Conservation (phyloP, 1,140 invertebrate species). For the Ceratoteleas bidentatus region DNA sequence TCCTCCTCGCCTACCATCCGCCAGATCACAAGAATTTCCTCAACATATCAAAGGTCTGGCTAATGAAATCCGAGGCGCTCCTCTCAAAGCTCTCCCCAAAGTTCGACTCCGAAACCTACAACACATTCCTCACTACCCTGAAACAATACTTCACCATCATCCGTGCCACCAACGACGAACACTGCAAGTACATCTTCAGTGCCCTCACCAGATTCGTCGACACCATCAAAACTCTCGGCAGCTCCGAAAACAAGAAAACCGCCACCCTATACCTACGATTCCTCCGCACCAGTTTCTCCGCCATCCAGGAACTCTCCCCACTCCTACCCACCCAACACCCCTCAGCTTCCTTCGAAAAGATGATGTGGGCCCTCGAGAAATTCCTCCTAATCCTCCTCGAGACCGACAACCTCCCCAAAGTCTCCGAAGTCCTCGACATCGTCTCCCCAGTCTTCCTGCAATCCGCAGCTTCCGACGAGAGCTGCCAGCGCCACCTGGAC, state of each 20-base stretch:
- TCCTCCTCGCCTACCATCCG: slow-evolving; percentile 3
- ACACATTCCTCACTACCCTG: background rate
- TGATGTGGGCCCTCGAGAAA: background rate
- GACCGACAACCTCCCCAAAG: background rate
- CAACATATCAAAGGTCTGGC: slow-evolving; percentile 7
- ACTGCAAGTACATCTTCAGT: slow-evolving; percentile 29
- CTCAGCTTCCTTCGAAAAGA: background rate
- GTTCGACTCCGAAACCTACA: slow-evolving; percentile 1
- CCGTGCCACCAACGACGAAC: background rate
- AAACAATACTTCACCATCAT: slow-evolving; percentile 31
- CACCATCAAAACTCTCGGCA: background rate
- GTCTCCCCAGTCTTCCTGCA: slow-evolving; percentile 12
- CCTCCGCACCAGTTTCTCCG: background rate
- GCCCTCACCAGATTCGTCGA: background rate
- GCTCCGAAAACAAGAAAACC: background rate
- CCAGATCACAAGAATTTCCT: slow-evolving; percentile 8
- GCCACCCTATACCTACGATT: background rate
- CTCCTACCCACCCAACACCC: background rate
- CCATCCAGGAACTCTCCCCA: background rate
- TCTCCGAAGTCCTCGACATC: background rate
- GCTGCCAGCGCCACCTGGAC: background rate
- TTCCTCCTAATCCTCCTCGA: slow-evolving; percentile 1
- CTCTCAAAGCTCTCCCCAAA: background rate
- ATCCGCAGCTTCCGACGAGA: background rate
- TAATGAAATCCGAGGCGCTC: background rate